phyloP scores from a whole-genome alignment of 1,140 invertebrate genomes.

The Drosophila santomea region DNA sequence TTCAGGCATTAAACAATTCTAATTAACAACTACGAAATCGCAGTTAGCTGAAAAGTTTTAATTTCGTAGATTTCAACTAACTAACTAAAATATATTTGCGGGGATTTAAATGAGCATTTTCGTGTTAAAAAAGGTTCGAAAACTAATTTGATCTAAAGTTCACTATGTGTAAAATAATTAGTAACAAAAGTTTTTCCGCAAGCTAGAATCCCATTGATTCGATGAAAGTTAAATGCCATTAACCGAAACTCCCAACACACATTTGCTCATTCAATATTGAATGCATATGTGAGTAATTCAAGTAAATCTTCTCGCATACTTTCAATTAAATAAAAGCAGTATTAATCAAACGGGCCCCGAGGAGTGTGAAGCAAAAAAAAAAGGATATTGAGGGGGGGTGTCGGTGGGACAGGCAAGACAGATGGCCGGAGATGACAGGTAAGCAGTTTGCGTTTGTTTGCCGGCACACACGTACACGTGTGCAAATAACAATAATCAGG shows the following conservation, averaged over 20 bases:
- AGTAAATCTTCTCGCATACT: conserved; percentile 60
- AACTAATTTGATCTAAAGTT: no score
- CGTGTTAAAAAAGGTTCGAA: no score
- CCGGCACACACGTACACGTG: conserved; percentile 43
- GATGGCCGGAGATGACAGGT: conserved; percentile 58
- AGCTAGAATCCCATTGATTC: no score
- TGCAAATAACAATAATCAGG: conserved; percentile 65
- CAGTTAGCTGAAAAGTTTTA: neutral
- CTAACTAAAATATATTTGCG: no score
- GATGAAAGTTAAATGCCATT: no score
- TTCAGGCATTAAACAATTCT: neutral
- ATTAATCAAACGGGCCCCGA: conserved; percentile 66
- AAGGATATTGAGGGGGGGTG: neutral
- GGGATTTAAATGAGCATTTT: no score
- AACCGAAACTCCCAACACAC: neutral
- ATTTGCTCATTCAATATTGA: conserved; percentile 40
- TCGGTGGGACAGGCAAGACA: conserved; percentile 20
- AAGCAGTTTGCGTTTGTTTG: conserved; percentile 40
- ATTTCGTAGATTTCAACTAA: no score
- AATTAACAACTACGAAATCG: neutral
- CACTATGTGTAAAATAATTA: no score
- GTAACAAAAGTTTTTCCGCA: no score
- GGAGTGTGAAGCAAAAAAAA: neutral
- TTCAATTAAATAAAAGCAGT: conserved; percentile 76
- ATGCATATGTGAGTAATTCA: conserved; percentile 58